Conservation (phyloP, 2,888 invertebrate species). For the Epiblema foenella region DNA sequence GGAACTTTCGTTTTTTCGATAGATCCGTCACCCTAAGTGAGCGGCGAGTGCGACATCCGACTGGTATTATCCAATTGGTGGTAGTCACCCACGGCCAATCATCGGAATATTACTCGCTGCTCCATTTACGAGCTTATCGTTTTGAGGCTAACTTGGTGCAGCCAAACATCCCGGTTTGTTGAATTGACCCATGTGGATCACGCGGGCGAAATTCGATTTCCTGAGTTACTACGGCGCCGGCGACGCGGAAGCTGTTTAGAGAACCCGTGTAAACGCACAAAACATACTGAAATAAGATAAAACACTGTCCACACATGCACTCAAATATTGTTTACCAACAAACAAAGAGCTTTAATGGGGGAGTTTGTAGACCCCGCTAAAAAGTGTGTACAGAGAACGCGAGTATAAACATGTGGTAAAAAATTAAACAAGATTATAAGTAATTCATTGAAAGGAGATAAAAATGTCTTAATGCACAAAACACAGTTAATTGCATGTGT, state of each 20-base stretch:
- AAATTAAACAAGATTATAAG: slow-evolving; percentile 54
- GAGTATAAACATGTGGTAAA: slow-evolving; percentile 47
- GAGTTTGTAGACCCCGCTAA: slow-evolving; percentile 66
- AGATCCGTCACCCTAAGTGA: slow-evolving; percentile 56
- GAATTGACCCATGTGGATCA: slow-evolving; percentile 55
- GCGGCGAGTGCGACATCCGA: slow-evolving; percentile 65
- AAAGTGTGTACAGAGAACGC: slow-evolving; percentile 59
- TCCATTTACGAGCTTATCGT: slow-evolving; percentile 71
- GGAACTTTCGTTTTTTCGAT: slow-evolving; percentile 44
- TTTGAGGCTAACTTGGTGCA: slow-evolving; percentile 65
- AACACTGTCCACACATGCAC: slow-evolving; percentile 58
- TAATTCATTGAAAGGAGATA: slow-evolving; percentile 63
- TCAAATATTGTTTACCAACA: slow-evolving; percentile 69
- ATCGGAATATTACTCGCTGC: slow-evolving; percentile 62
- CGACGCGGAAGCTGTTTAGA: slow-evolving; percentile 48
- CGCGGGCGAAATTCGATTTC: slow-evolving; percentile 65
- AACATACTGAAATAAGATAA: slow-evolving; percentile 45
- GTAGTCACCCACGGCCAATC: slow-evolving; percentile 55
- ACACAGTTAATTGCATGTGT: slow-evolving; percentile 68
- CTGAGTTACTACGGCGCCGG: slow-evolving; percentile 55
- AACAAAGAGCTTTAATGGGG: slow-evolving; percentile 64
- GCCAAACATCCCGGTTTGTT: slow-evolving; percentile 59
- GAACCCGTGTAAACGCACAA: slow-evolving; percentile 28
- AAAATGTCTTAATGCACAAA: slow-evolving; percentile 68
- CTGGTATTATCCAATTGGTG: slow-evolving; percentile 66